These are phyloP conservation scores for Malthinus flaveolus DNA, from an alignment of 2,888 invertebrate genomes.

Conservation along the genomic window DNA sequence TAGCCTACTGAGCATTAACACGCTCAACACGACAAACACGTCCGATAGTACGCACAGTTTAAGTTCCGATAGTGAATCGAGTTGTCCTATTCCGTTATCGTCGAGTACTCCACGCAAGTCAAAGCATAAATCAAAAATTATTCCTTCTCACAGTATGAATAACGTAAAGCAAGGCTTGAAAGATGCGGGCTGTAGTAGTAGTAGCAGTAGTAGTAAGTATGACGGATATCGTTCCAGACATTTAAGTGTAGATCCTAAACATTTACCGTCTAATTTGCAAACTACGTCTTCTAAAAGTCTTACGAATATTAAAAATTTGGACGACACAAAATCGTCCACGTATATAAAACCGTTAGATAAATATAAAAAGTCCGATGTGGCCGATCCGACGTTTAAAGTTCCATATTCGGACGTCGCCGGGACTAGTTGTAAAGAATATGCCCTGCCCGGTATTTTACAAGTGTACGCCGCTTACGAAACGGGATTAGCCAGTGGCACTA, in stretches of 20 bases:
- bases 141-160: conserved; percentile 65
- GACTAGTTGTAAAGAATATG: conserved; percentile 42
- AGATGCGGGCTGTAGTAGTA: conserved; percentile 35
- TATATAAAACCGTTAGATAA: conserved; percentile 43
- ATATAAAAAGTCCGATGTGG: conserved; percentile 36
- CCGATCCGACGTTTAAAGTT: conserved; percentile 43
- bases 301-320: conserved; percentile 47
- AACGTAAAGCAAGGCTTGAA: conserved; percentile 58
- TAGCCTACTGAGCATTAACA: conserved; percentile 66
- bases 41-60: conserved; percentile 70
- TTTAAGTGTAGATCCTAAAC: conserved; percentile 42
- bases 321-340: conserved; percentile 32
- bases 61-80: conserved; percentile 65
- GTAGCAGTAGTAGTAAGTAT: conserved; percentile 38
- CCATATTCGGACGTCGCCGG: conserved; percentile 37
- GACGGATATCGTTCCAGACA: conserved; percentile 40
- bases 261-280: conserved; percentile 45
- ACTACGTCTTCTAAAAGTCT: conserved; percentile 52
- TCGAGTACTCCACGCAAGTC: conserved; percentile 56
- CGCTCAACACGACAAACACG: conserved; percentile 60
- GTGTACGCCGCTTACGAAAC: conserved; percentile 97
- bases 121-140: conserved; percentile 59
- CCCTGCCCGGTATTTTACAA: conserved; percentile 58
- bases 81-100: conserved; percentile 60
- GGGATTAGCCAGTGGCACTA: conserved; percentile 89